Evolutionary conservation across 1,140 invertebrate species (phyloP).

Genomic region (Papilio aristodemus): DNA sequence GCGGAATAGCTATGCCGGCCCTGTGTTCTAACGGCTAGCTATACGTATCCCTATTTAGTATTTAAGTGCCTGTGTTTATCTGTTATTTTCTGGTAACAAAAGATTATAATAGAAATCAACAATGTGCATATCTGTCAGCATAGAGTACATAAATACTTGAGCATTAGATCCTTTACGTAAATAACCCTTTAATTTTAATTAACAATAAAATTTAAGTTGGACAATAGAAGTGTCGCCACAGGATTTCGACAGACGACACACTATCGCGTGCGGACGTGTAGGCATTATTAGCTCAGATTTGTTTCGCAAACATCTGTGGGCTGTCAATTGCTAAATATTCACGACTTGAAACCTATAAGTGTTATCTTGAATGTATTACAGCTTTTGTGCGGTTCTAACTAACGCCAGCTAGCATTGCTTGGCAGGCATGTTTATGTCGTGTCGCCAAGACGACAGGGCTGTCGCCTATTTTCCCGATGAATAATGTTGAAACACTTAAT

Average conservation of each 20-base stretch:
- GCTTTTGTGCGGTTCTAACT: not conserved
- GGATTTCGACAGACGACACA: not conserved
- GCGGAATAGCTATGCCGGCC: not conserved
- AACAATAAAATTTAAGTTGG: no score
- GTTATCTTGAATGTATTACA: conserved; percentile 28
- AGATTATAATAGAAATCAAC: no score
- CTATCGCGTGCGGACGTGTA: not conserved
- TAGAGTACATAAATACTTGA: no score
- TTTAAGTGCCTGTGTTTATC: no score
- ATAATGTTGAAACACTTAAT: no score
- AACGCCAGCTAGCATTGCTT: not conserved
- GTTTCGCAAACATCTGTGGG: conserved; percentile 21
- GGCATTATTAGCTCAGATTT: conserved; percentile 5
- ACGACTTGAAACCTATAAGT: conserved; percentile 11
- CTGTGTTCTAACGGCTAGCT: not conserved
- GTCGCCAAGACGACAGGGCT: not conserved
- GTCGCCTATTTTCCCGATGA: not conserved
- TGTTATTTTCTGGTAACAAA: no score
- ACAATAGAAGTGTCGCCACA: not conserved
- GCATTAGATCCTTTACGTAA: no score
- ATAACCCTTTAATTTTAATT: no score
- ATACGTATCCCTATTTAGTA: no score
- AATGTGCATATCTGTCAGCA: no score
- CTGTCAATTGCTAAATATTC: conserved; percentile 28
- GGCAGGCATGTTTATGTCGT: not conserved